Conservation (phyloP, 1,140 invertebrate species). For the Lasioglossum baleicum region DNA sequence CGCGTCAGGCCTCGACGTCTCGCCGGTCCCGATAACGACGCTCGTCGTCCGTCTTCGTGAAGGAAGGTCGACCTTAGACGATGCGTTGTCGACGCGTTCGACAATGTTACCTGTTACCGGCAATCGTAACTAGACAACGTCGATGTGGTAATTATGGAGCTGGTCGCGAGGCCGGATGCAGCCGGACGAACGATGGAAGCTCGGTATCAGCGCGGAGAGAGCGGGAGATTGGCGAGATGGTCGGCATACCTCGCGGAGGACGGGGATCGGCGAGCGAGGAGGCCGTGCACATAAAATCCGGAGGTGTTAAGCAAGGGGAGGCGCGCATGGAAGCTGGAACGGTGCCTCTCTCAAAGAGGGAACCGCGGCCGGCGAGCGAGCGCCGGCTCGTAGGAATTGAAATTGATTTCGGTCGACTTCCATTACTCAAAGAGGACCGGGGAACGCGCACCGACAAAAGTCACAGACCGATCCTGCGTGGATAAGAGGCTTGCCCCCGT, state of each 20-base stretch:
- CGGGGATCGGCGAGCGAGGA: constrained; percentile 10
- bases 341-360: constrained; percentile 38
- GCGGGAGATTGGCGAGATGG: constrained; percentile 32
- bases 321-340: constrained; percentile 40
- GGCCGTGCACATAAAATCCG: constrained; percentile 42
- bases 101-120: too few relatives aligned
- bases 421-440: constrained; percentile 71
- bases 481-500: constrained; percentile 64
- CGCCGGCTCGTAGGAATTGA: constrained; percentile 66
- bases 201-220: constrained; percentile 34
- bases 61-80: too few relatives aligned
- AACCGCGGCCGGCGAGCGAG: constrained; percentile 17
- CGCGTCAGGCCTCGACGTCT: too few relatives aligned
- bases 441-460: constrained; percentile 71
- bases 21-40: not conserved
- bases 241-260: constrained; percentile 29
- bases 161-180: too few relatives aligned
- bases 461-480: constrained; percentile 67
- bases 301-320: constrained; percentile 56
- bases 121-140: too few relatives aligned
- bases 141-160: too few relatives aligned
- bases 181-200: not conserved
- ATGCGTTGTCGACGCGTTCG: too few relatives aligned
- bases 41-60: too few relatives aligned
- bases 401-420: constrained; percentile 74